Evolutionary conservation across 2,888 invertebrate species (phyloP).

Genomic region (Polyploca ridens): DNA sequence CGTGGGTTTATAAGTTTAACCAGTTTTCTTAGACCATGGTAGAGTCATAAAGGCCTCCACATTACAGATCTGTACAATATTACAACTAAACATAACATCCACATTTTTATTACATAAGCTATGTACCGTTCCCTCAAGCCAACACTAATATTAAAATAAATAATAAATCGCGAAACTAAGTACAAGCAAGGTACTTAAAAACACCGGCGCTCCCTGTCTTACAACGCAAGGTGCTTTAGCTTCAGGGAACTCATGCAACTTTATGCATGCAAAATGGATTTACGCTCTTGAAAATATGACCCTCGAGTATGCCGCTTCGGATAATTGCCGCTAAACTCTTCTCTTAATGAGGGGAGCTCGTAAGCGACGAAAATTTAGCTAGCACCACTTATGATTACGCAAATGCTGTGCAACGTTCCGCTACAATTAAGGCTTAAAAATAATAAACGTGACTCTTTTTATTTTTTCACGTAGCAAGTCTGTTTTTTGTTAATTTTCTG

Average conservation of each 20-base stretch:
- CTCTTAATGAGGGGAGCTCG: slow-evolving; percentile 66
- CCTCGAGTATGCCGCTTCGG: slow-evolving; percentile 68
- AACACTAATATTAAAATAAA: slow-evolving; percentile 30
- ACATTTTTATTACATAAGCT: not conserved
- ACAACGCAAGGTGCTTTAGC: slow-evolving; percentile 36
- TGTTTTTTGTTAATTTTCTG: not conserved
- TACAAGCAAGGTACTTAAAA: slow-evolving; percentile 57
- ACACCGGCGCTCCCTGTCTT: slow-evolving; percentile 52
- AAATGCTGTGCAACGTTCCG: slow-evolving; percentile 24
- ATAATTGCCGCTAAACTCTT: slow-evolving; percentile 75
- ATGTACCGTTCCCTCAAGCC: not conserved
- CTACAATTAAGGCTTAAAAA: slow-evolving; percentile 5
- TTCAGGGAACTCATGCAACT: slow-evolving; percentile 55
- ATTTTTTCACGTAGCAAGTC: not conserved
- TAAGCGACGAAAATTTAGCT: slow-evolving; percentile 38
- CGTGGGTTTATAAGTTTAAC: too few relatives aligned
- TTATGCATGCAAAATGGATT: slow-evolving; percentile 75
- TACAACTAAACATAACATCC: not conserved
- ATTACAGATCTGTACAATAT: not conserved
- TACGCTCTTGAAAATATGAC: slow-evolving; percentile 68
- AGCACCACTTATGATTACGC: slow-evolving; percentile 41
- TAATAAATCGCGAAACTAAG: slow-evolving; percentile 48
- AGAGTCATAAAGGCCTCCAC: too few relatives aligned
- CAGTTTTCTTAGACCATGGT: too few relatives aligned
- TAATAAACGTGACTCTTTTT: not conserved